Percentiles rank a stretch among this genome's conserved stretches.
phyloP scores from a whole-genome alignment of 2,888 invertebrate species.

The Drosophila maculinotata region DNA sequence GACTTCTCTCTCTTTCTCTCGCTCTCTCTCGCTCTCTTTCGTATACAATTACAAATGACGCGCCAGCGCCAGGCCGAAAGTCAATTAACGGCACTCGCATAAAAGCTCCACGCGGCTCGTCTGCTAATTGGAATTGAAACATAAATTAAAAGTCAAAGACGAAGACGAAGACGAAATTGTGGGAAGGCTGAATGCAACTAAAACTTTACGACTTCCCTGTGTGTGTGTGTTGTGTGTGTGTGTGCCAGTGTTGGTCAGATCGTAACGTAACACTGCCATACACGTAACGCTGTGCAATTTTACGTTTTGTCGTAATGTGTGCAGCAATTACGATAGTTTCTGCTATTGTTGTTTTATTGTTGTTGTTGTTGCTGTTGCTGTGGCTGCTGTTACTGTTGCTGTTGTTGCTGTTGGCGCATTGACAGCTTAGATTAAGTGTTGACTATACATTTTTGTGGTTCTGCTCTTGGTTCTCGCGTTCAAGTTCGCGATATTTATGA shows the following conservation, averaged over 20 bases:
- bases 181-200: slow-evolving; percentile 66
- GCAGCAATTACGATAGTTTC: slow-evolving; percentile 62
- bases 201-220: slow-evolving; percentile 71
- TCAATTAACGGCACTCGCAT: slow-evolving; percentile 74
- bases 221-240: slow-evolving; percentile 3
- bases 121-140: slow-evolving; percentile 85
- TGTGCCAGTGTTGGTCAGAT: slow-evolving; percentile 29
- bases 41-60: slow-evolving; percentile 79
- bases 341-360: slow-evolving; percentile 16
- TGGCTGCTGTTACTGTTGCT: too few species aligned
- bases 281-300: slow-evolving; percentile 59
- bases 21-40: neutral
- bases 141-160: slow-evolving; percentile 85
- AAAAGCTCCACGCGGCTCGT: slow-evolving; percentile 71
- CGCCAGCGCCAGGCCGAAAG: slow-evolving; percentile 75
- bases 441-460: slow-evolving; percentile 78
- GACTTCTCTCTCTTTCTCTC: neutral
- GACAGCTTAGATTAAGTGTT: slow-evolving; percentile 84
- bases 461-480: slow-evolving; percentile 34
- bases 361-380: slow-evolving; percentile 31
- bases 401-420: slow-evolving; percentile 50
- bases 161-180: slow-evolving; percentile 50
- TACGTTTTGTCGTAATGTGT: slow-evolving; percentile 68
- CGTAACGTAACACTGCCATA: slow-evolving; percentile 49
- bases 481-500: slow-evolving; percentile 64